Conservation (phyloP, 2,797 vertebrate genomes). For the Limosa lapponica region DNA sequence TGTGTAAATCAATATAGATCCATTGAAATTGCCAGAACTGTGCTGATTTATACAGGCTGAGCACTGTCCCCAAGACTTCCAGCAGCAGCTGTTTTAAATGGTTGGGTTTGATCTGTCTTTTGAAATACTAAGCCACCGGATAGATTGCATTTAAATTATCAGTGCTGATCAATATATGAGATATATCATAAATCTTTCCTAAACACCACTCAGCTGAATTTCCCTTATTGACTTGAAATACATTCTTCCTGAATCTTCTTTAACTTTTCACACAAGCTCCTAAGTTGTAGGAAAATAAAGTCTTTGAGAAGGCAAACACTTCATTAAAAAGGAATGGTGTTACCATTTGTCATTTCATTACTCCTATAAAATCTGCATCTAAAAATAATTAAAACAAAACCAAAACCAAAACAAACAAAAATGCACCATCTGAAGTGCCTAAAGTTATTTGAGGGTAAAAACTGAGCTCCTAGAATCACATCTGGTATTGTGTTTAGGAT, state of each 20-base stretch:
- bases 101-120: neutral
- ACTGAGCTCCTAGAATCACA: neutral
- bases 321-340: neutral
- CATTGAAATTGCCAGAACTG: neutral
- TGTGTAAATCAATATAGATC: neutral
- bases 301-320: neutral
- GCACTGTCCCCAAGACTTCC: neutral
- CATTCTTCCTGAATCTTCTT: neutral
- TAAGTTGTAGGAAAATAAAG: neutral
- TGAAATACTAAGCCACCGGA: neutral
- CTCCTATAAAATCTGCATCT: neutral
- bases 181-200: neutral
- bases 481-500: neutral
- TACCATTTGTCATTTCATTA: neutral
- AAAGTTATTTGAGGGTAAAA: neutral
- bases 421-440: neutral
- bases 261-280: neutral
- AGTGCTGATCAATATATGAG: neutral
- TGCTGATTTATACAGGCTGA: neutral
- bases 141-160: neutral
- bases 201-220: neutral
- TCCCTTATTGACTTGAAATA: neutral
- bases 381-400: neutral
- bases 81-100: neutral
- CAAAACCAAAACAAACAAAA: neutral